phyloP scores from a whole-genome alignment of 35 echinoderm and acorn worm genomes.

The Heliocidaris erythrogramma region DNA sequence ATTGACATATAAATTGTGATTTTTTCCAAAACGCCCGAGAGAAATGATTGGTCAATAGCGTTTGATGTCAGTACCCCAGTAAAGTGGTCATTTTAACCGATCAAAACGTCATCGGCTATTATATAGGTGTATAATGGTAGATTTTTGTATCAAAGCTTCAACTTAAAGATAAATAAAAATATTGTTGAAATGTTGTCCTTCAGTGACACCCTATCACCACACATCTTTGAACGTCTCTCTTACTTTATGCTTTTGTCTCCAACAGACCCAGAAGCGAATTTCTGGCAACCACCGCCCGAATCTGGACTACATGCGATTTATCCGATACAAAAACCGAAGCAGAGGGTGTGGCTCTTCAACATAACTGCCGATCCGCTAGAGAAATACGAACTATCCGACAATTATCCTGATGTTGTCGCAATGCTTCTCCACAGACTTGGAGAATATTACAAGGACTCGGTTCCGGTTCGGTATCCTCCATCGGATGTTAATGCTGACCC shows the following conservation, averaged over 20 bases:
- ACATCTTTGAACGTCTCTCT: not conserved
- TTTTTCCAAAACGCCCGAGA: too few relatives aligned
- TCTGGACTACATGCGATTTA: not conserved
- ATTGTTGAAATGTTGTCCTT: not conserved
- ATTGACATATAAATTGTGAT: too few relatives aligned
- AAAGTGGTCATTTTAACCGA: too few relatives aligned
- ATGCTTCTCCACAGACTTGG: conserved; percentile 19
- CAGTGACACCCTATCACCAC: not conserved
- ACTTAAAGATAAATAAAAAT: not conserved
- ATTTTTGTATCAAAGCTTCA: not conserved
- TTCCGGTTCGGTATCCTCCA: conserved; percentile 24
- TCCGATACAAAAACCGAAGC: not conserved
- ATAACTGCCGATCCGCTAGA: conserved; percentile 36
- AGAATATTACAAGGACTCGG: conserved; percentile 28
- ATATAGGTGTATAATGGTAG: not conserved
- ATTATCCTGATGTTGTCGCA: not conserved
- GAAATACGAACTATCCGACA: not conserved
- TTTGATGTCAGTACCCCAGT: too few relatives aligned
- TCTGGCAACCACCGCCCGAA: not conserved
- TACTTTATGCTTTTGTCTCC: not conserved
- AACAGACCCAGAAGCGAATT: not conserved
- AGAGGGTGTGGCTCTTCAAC: conserved; percentile 45
- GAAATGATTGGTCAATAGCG: too few relatives aligned
- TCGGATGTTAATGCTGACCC: conserved; percentile 3
- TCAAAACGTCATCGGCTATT: too few relatives aligned